phyloP scores from a whole-genome alignment of 2,888 invertebrate genomes.

The Leucoma salicis region DNA sequence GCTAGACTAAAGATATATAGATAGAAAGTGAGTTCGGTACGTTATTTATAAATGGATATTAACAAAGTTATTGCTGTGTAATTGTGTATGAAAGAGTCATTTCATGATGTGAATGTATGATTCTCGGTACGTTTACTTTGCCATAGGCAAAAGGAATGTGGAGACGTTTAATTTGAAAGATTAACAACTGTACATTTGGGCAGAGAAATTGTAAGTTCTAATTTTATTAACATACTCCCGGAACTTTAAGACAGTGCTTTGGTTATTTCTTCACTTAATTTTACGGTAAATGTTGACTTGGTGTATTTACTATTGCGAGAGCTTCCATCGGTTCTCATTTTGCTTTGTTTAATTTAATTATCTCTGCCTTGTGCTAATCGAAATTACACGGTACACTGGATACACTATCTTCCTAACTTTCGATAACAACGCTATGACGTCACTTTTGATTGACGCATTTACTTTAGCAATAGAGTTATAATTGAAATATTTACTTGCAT shows the following conservation, averaged over 20 bases:
- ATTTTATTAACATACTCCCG: slow-evolving; percentile 28
- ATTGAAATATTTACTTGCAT: too few relatives aligned
- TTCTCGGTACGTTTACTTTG: slow-evolving; percentile 27
- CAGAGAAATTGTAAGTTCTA: slow-evolving; percentile 30
- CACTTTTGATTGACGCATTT: background rate
- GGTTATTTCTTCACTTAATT: slow-evolving; percentile 12
- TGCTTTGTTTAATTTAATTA: background rate
- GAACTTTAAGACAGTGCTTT: slow-evolving; percentile 11
- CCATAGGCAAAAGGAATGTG: slow-evolving; percentile 29
- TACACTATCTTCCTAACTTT: background rate
- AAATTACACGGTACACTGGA: slow-evolving; percentile 2
- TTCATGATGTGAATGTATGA: slow-evolving; percentile 23
- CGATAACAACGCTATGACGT: background rate
- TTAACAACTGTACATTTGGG: slow-evolving; percentile 34
- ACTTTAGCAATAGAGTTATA: too few relatives aligned
- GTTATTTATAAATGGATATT: slow-evolving; percentile 18
- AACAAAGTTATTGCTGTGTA: slow-evolving; percentile 23
- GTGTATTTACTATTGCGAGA: slow-evolving; percentile 1
- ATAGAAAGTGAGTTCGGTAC: slow-evolving; percentile 36
- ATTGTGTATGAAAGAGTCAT: slow-evolving; percentile 37
- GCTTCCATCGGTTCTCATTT: background rate
- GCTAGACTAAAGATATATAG: slow-evolving; percentile 27
- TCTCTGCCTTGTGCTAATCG: slow-evolving; percentile 3
- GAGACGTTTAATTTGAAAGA: slow-evolving; percentile 44
- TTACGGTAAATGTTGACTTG: background rate